Percentiles rank a stretch among this genome's conserved stretches.
phyloP scores from a whole-genome alignment of 2,888 invertebrate genomes.

The Trypoxylon attenuatum region DNA sequence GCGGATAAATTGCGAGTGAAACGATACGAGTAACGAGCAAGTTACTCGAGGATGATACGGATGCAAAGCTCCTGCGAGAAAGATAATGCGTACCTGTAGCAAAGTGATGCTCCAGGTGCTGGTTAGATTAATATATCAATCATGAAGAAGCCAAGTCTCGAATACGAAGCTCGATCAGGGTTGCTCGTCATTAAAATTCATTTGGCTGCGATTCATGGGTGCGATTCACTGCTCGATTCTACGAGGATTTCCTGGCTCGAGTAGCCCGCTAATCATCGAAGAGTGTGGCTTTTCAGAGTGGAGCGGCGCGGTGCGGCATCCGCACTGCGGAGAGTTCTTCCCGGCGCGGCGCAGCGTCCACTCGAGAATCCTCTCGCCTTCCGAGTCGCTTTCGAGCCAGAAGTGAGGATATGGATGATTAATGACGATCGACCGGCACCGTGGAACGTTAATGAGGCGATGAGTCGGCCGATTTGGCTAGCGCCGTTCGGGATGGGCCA shows the following conservation, averaged over 20 bases:
- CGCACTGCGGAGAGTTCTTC: not conserved
- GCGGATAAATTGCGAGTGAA: too few relatives aligned
- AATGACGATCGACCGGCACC: conserved; percentile 63
- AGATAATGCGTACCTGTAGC: too few relatives aligned
- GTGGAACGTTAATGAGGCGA: conserved; percentile 70
- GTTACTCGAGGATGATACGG: too few relatives aligned
- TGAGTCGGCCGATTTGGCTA: conserved; percentile 73
- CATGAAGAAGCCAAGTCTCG: conserved; percentile 52
- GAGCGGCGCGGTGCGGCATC: not conserved
- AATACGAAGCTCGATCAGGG: conserved; percentile 57
- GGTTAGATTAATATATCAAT: conserved; percentile 68
- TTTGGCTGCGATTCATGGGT: conserved; percentile 66
- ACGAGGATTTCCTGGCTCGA: conserved; percentile 10
- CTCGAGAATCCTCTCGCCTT: conserved; percentile 10
- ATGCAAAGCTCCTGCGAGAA: too few relatives aligned
- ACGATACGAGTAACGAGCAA: too few relatives aligned
- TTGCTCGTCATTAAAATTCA: conserved; percentile 68
- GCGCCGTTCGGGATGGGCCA: conserved; percentile 65
- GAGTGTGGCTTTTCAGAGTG: too few relatives aligned
- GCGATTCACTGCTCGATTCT: conserved; percentile 7
- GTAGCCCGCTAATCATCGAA: conserved; percentile 25
- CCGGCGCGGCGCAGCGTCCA: conserved; percentile 41
- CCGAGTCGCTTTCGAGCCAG: conserved; percentile 25
- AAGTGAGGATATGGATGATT: conserved; percentile 66
- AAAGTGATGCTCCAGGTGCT: too few relatives aligned